A percentile compares a stretch with the other conserved stretches of the same genome.
These are phyloP conservation scores for Cladorhizidae sp. DNA, from an alignment of 37 sponge, comb jelly and placozoan species.

Conservation along the genomic window DNA sequence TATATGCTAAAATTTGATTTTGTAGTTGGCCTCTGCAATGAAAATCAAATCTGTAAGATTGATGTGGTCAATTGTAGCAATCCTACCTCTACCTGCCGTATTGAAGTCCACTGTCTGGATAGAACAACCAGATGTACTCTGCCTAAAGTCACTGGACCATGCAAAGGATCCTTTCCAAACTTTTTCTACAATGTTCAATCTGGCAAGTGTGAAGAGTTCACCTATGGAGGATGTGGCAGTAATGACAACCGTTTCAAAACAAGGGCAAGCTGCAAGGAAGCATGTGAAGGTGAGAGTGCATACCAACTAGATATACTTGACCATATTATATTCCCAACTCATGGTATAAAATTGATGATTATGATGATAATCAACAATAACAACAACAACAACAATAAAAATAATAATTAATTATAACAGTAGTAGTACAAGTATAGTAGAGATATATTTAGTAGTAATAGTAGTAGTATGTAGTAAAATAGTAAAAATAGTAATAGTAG, in stretches of 20 bases:
- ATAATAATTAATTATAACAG: no score
- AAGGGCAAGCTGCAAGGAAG: slow-evolving; percentile 1
- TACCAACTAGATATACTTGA: background rate
- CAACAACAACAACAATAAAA: no score
- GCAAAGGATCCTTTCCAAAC: slow-evolving; percentile 11
- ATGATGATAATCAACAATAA: no score
- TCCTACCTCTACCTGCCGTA: slow-evolving; percentile 6
- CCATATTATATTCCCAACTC: no score
- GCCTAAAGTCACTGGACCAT: slow-evolving; percentile 36
- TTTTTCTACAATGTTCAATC: slow-evolving; percentile 31
- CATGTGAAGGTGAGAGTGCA: slow-evolving; percentile 6
- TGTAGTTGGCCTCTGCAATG: slow-evolving; percentile 8
- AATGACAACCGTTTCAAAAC: slow-evolving; percentile 50
- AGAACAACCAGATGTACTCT: slow-evolving; percentile 10
- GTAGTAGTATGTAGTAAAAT: no score
- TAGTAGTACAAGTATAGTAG: no score
- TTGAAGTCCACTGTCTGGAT: background rate
- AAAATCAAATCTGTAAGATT: background rate
- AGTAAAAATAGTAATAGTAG: no score
- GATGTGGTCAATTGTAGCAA: background rate
- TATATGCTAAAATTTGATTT: no score
- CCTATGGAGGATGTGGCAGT: slow-evolving; percentile 55
- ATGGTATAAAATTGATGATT: no score
- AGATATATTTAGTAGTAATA: no score
- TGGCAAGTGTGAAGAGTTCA: slow-evolving; percentile 33